phyloP scores from a whole-genome alignment of 2,888 invertebrate genomes.

The Macroteleia sp. region DNA sequence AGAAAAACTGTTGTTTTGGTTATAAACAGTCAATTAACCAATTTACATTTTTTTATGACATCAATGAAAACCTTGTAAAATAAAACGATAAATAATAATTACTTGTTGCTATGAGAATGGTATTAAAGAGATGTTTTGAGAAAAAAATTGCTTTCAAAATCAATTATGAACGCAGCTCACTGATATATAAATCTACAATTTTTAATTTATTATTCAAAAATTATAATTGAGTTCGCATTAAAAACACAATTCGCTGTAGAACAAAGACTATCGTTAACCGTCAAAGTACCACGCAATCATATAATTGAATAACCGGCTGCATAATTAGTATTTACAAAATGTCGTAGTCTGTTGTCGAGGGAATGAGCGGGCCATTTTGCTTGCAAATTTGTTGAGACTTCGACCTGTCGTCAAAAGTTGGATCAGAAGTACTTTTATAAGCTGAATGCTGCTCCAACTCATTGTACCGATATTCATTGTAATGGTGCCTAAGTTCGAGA shows the following conservation, averaged over 20 bases:
- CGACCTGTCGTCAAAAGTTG: conserved; percentile 55
- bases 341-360: conserved; percentile 22
- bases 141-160: conserved; percentile 33
- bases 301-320: conserved; percentile 51
- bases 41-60: conserved; percentile 11
- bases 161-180: conserved; percentile 2
- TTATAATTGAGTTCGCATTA: conserved; percentile 33
- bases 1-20: conserved; percentile 15
- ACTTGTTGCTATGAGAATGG: conserved; percentile 1
- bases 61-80: conserved; percentile 17
- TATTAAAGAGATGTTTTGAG: conserved; percentile 3
- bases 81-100: conserved; percentile 2
- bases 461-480: conserved; percentile 48
- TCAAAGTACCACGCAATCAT: conserved; percentile 39
- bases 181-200: conserved; percentile 24
- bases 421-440: conserved; percentile 47
- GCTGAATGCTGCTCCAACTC: conserved; percentile 42
- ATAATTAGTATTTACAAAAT: conserved; percentile 55
- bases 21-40: conserved; percentile 22
- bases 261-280: conserved; percentile 31
- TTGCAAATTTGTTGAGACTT: conserved; percentile 55
- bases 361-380: conserved; percentile 42
- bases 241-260: conserved; percentile 1
- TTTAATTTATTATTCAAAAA: conserved; percentile 44
- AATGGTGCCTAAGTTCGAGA: conserved; percentile 23